Conservation (phyloP, 1,140 invertebrate genomes). For the Drosophila santomea region DNA sequence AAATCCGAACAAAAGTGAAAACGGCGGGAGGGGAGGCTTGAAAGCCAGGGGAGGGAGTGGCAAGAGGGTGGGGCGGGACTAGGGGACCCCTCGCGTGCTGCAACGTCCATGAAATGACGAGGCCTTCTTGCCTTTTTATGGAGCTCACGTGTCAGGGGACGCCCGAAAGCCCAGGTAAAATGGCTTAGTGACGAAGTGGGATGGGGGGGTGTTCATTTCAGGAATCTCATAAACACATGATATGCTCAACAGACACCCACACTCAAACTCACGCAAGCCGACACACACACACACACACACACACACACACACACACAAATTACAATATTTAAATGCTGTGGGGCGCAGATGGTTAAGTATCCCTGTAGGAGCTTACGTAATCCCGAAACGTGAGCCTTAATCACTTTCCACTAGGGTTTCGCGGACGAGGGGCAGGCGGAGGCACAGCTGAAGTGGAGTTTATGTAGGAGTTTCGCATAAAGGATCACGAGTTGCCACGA, state of each 20-base stretch:
- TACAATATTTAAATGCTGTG: conserved; percentile 7
- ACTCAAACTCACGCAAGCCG: conserved; percentile 12
- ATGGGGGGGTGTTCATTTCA: conserved; percentile 58
- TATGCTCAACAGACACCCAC: conserved; percentile 56
- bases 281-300: neutral
- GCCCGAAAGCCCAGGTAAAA: conserved; percentile 32
- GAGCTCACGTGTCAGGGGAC: conserved; percentile 74
- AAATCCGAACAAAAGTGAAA: conserved; percentile 63
- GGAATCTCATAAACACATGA: conserved; percentile 76
- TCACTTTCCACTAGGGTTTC: conserved; percentile 41
- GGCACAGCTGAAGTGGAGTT: conserved; percentile 35
- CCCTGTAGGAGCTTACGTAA: conserved; percentile 80
- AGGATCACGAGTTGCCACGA: conserved; percentile 29
- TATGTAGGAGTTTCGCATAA: conserved; percentile 27
- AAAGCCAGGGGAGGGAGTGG: neutral
- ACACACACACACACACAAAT: conserved; percentile 19
- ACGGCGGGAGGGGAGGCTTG: conserved; percentile 1
- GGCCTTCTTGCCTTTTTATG: conserved; percentile 52
- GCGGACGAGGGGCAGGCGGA: neutral
- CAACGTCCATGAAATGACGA: conserved; percentile 75
- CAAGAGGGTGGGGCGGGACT: conserved; percentile 5
- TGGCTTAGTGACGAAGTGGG: conserved; percentile 1
- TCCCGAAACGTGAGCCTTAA: conserved; percentile 61
- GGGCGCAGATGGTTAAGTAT: conserved; percentile 65
- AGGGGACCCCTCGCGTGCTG: conserved; percentile 63